Conservation (phyloP, 1,140 invertebrate species). For the Bombus vancouverensis region DNA sequence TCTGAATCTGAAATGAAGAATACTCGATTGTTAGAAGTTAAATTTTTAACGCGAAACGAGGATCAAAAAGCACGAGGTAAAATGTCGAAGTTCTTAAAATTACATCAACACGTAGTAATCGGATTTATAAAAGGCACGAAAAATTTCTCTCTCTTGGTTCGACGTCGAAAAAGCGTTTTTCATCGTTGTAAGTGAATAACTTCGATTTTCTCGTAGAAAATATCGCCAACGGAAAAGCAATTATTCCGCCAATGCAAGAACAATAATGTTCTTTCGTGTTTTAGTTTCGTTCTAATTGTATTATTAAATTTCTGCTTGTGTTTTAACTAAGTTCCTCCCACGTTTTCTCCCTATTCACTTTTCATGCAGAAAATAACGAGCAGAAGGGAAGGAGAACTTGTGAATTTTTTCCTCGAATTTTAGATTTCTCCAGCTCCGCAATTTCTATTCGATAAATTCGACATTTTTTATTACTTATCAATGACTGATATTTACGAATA, state of each 20-base stretch:
- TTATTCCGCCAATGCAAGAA: conserved; percentile 1
- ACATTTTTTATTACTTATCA: no score
- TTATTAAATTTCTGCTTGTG: no score
- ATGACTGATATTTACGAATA: no score
- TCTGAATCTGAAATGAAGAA: no score
- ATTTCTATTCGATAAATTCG: conserved; percentile 20
- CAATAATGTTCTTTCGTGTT: not conserved
- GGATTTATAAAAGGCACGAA: not conserved
- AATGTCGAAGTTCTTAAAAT: not conserved
- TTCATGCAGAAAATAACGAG: not conserved
- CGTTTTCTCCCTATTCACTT: not conserved
- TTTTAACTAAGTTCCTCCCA: not conserved
- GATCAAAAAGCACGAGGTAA: not conserved
- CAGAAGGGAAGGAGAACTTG: not conserved
- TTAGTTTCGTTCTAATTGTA: not conserved
- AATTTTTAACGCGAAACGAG: no score
- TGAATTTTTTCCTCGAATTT: not conserved
- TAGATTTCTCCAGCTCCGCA: conserved; percentile 13
- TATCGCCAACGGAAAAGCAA: not conserved
- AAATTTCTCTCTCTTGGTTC: not conserved
- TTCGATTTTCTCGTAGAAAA: not conserved
- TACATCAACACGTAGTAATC: not conserved
- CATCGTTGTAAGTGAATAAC: not conserved
- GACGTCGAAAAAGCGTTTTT: not conserved
- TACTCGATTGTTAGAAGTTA: no score